phyloP scores from a whole-genome alignment of 2,888 invertebrate species.

The Plusia festucae region DNA sequence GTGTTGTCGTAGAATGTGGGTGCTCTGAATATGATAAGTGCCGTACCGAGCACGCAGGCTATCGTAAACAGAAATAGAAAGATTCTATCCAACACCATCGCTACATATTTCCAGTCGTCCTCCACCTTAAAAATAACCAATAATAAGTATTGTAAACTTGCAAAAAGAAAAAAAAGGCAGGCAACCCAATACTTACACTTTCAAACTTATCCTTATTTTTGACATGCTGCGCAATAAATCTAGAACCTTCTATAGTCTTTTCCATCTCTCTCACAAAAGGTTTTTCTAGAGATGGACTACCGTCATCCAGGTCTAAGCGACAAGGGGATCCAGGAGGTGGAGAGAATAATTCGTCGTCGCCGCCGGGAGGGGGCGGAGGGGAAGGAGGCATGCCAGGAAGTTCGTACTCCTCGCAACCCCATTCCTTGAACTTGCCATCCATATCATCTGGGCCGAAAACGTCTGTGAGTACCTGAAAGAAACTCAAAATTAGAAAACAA shows the following conservation, averaged over 20 bases:
- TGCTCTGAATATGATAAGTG: slow-evolving; percentile 96
- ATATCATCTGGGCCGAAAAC: slow-evolving; percentile 91
- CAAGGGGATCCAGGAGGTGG: slow-evolving; percentile 92
- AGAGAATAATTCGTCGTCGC: slow-evolving; percentile 95
- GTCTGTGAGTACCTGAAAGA: slow-evolving; percentile 92
- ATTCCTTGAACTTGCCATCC: slow-evolving; percentile 86
- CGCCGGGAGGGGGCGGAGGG: slow-evolving; percentile 93
- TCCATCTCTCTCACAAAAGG: slow-evolving; percentile 95
- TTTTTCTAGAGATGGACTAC: slow-evolving; percentile 95
- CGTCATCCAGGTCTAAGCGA: slow-evolving; percentile 89
- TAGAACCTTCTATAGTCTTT: slow-evolving; percentile 97
- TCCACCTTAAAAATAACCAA: slow-evolving; percentile 91
- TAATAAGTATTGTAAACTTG: slow-evolving; percentile 13
- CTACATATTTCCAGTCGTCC: slow-evolving; percentile 99
- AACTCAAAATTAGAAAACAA: slow-evolving; percentile 23
- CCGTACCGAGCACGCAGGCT: slow-evolving; percentile 97
- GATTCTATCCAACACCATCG: slow-evolving; percentile 98
- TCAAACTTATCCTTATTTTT: slow-evolving; percentile 98
- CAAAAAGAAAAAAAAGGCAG: slow-evolving; percentile 9
- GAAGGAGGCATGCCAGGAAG: slow-evolving; percentile 93
- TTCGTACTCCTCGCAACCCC: slow-evolving; percentile 92
- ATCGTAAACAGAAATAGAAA: slow-evolving; percentile 98
- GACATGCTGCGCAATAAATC: slow-evolving; percentile 98
- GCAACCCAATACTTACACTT: slow-evolving; percentile 92
- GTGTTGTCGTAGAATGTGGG: slow-evolving; percentile 97